Evolutionary conservation across 2,113 vertebrate genomes (phyloP).

Genomic region (Halichoerus grypus): DNA sequence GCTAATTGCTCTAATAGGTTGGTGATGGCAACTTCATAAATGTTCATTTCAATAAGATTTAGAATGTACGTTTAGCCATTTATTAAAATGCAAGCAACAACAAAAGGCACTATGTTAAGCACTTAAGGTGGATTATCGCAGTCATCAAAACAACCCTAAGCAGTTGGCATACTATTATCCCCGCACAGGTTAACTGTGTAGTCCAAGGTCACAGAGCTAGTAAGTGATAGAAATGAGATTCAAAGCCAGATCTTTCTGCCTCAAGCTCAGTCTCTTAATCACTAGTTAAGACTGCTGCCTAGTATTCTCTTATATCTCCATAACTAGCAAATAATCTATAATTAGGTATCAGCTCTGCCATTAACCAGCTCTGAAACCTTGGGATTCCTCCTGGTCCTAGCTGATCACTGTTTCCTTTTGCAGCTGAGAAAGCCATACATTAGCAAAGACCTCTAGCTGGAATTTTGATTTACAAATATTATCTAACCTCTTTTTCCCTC

Average conservation of each 20-base stretch:
- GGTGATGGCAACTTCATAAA: neutral
- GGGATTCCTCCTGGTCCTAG: neutral
- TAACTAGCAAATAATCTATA: neutral
- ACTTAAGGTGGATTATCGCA: neutral
- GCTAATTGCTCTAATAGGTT: neutral
- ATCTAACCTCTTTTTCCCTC: neutral
- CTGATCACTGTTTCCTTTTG: neutral
- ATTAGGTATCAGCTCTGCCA: neutral
- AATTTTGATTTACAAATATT: neutral
- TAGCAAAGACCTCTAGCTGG: neutral
- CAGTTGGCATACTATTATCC: neutral
- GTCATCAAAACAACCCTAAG: neutral
- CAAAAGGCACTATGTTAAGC: neutral
- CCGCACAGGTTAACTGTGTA: neutral
- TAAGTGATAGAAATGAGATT: neutral
- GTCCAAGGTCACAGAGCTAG: neutral
- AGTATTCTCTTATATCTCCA: neutral
- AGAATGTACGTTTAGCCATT: neutral
- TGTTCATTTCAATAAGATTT: neutral
- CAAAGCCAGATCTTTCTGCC: neutral
- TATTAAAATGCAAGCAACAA: neutral
- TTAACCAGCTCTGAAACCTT: neutral
- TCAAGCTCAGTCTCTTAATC: neutral
- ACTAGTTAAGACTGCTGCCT: neutral
- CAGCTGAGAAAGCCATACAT: neutral